These are phyloP conservation scores for Spilarctia lutea DNA, from an alignment of 2,888 invertebrate genomes.

Conservation along the genomic window DNA sequence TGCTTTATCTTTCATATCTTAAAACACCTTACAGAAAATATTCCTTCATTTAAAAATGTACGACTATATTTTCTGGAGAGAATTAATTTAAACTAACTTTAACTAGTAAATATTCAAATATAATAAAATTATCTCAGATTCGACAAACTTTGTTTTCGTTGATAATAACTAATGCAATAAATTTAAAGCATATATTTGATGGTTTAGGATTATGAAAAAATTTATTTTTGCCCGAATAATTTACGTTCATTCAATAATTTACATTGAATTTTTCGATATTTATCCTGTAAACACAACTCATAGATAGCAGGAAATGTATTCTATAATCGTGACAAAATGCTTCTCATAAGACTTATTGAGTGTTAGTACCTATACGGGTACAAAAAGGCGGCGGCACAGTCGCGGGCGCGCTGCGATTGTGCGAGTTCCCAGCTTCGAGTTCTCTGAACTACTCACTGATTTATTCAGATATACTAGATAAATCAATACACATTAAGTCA, in stretches of 20 bases:
- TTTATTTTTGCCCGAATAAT: too few species aligned
- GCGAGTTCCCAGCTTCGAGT: slow-evolving; percentile 60
- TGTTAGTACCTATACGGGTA: slow-evolving; percentile 13
- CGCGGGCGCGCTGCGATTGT: slow-evolving; percentile 54
- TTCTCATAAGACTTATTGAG: slow-evolving; percentile 65
- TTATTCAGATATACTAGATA: not conserved
- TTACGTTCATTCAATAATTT: too few species aligned
- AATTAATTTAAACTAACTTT: not conserved
- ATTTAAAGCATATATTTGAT: not conserved
- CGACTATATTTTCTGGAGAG: too few species aligned
- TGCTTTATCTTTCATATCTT: not conserved
- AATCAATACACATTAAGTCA: not conserved
- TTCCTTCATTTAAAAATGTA: too few species aligned
- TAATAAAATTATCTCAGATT: not conserved
- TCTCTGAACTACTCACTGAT: slow-evolving; percentile 21
- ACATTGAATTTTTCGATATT: not conserved
- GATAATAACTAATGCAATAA: not conserved
- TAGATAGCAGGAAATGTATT: not conserved
- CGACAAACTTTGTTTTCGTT: not conserved
- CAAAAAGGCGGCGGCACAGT: slow-evolving; percentile 56
- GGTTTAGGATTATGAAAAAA: too few species aligned
- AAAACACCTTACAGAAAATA: too few species aligned
- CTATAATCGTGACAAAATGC: slow-evolving; percentile 42
- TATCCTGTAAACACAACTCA: not conserved
- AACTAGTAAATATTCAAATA: not conserved